Evolutionary conservation across 2,797 vertebrate species (phyloP).

Genomic region (Gymnoscopelus braueri): DNA sequence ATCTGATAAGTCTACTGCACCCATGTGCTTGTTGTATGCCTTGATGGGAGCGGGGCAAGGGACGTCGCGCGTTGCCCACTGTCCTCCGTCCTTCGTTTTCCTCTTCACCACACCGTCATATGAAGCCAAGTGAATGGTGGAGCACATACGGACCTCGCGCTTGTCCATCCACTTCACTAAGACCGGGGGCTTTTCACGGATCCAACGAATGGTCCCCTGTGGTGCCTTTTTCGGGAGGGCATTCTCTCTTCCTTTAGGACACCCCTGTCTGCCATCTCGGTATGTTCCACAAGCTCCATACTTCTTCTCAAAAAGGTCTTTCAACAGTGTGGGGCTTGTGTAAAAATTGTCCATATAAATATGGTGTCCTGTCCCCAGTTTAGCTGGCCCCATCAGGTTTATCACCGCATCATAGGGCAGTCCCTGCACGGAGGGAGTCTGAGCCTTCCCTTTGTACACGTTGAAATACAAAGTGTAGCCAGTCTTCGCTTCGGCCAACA

Average conservation of each 20-base stretch:
- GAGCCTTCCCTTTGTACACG: neutral
- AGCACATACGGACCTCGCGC: neutral
- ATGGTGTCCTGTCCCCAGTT: constrained; percentile 8
- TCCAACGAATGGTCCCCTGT: neutral
- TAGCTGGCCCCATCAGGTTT: neutral
- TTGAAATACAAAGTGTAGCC: constrained; percentile 1
- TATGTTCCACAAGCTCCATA: neutral
- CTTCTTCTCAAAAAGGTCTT: neutral
- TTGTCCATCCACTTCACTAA: constrained; percentile 12
- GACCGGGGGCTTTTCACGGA: neutral
- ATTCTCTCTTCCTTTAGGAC: neutral
- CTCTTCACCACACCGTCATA: neutral
- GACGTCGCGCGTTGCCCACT: neutral
- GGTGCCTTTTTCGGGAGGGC: neutral
- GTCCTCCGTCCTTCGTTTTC: neutral
- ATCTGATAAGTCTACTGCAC: neutral
- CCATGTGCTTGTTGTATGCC: constrained; percentile 1
- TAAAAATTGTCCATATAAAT: neutral
- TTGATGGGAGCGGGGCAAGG: neutral
- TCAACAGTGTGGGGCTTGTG: neutral
- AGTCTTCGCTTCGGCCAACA: neutral
- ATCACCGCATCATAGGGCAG: neutral
- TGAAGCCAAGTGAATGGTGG: neutral
- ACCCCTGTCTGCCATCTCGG: neutral
- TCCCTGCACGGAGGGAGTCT: neutral